Evolutionary conservation across 1,140 invertebrate species (phyloP), one percentile per base, ranked within the genome.

Genomic region (Lamellibrachia luymesi): DNA sequence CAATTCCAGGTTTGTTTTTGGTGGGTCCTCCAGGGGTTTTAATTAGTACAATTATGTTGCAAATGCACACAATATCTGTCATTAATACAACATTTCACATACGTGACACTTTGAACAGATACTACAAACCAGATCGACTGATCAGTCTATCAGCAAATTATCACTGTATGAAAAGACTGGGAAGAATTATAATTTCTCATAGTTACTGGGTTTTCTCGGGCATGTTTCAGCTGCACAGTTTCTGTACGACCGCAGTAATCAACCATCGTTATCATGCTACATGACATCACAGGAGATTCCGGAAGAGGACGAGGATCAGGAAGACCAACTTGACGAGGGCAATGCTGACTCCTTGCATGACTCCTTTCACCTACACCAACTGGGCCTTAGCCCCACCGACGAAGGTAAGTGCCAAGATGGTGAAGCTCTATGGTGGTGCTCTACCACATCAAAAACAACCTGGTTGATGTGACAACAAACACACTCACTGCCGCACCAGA

Each of bases 211-310:
- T 17, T 80, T 80, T 17, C 7, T 80, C 17, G 64, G 64, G 6
- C 22, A 94, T 92, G 93, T 94, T 95, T 50, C 93, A 96, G 96
- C 95, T 93, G 96, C 96, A 92, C 98, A 98, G 95, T 99, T 98
- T 96, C 97, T 99, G 95, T 99, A 98, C 95, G 98, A 99, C 95
- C 97, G 98, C 80, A 97, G 95, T 17, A 97, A 97, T 95, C 97
- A 97, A 94, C 97, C 97, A 6, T 90, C 93, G 94, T 97, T 98
- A 94, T 97, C 97, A 51, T 97, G 97, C 0, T 98, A 97, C 95
- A 96, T 98, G 93, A 96, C 96, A 49, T 93, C 93, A 6, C 49
- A 52, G 2, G 97, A 98, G 95, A 98, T 98, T 94, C 97, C 97
- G 93, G 98, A 98, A 96, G 95, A 96, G 90, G 94, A 94, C 25